Conservation (phyloP, 2,113 vertebrate species). For the Amia ocellicauda region DNA sequence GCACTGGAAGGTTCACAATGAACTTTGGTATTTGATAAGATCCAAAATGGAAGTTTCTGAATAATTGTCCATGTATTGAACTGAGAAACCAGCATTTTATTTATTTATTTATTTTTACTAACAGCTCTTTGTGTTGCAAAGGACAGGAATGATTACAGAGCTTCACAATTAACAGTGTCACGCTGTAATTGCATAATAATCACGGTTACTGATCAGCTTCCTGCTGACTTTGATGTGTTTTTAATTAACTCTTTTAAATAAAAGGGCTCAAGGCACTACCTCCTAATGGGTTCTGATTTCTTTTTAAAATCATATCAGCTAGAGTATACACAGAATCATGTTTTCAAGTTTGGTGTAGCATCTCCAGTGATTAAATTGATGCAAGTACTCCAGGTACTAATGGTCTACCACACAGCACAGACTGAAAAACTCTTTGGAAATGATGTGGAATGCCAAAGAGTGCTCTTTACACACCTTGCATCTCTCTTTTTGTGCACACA, state of each 20-base stretch:
- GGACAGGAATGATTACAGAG: background rate
- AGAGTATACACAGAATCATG: background rate
- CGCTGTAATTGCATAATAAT: constrained; percentile 19
- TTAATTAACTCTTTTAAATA: constrained; percentile 6
- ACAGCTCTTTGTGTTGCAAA: background rate
- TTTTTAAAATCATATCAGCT: background rate
- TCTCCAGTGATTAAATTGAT: background rate
- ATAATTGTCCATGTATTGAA: too few species aligned
- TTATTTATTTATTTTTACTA: too few species aligned
- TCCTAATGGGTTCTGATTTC: too few species aligned
- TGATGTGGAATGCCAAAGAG: background rate
- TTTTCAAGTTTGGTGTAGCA: background rate
- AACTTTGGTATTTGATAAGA: too few species aligned
- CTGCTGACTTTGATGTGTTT: constrained; percentile 22
- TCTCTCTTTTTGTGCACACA: background rate
- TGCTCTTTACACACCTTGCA: background rate
- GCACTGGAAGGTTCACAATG: too few species aligned
- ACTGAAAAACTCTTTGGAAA: background rate
- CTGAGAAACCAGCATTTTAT: too few species aligned
- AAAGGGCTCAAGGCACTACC: background rate
- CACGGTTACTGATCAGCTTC: constrained; percentile 6
- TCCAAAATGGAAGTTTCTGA: too few species aligned
- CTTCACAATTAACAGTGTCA: background rate
- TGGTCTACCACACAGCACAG: background rate
- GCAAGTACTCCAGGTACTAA: background rate